phyloP scores from a whole-genome alignment of 1,140 invertebrate species.

The Drosophila pallidifrons region DNA sequence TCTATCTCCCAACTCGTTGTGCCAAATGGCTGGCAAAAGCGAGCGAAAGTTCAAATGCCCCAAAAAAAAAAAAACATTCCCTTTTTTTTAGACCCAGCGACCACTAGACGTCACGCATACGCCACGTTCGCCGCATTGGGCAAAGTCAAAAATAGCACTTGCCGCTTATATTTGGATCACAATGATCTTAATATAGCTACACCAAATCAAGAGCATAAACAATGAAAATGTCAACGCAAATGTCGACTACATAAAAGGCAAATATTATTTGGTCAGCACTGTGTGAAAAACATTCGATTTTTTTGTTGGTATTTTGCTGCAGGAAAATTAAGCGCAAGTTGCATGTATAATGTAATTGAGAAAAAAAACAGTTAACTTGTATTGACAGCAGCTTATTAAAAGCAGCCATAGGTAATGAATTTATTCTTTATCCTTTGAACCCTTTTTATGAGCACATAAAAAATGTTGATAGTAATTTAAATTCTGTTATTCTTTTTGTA shows the following conservation, averaged over 20 bases:
- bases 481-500: too few species aligned
- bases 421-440: too few species aligned
- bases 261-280: not conserved
- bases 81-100: conserved; percentile 2
- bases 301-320: too few species aligned
- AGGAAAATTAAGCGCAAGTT: too few species aligned
- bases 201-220: not conserved
- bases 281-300: too few species aligned
- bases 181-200: conserved; percentile 12
- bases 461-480: too few species aligned
- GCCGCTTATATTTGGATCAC: conserved; percentile 28
- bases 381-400: too few species aligned
- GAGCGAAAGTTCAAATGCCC: conserved; percentile 41
- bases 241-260: not conserved
- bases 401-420: too few species aligned
- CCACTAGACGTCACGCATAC: conserved; percentile 33
- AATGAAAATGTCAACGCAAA: conserved; percentile 17
- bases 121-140: conserved; percentile 1
- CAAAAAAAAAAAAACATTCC: conserved; percentile 1
- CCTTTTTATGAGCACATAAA: too few species aligned
- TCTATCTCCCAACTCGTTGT: not conserved
- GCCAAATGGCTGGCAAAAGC: conserved; percentile 25
- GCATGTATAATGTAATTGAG: too few species aligned
- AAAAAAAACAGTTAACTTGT: too few species aligned
- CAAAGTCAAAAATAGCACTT: conserved; percentile 23